phyloP scores from a whole-genome alignment of 1,140 invertebrate species.

The Dinothrombium tinctorium region DNA sequence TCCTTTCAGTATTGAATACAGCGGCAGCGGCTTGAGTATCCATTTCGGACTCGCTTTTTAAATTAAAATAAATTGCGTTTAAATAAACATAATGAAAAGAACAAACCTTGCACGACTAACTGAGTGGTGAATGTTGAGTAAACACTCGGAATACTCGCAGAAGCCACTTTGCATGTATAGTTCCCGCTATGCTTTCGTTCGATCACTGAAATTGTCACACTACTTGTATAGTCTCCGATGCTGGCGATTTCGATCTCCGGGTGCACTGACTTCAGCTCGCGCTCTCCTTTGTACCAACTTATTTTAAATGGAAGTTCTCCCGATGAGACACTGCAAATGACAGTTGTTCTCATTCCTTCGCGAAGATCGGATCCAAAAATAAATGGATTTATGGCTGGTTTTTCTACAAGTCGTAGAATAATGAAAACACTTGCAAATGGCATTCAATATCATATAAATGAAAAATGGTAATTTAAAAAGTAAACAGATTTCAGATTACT shows the following conservation, averaged over 20 bases:
- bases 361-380: slow-evolving; percentile 38
- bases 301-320: slow-evolving; percentile 16
- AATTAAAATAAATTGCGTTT: neutral
- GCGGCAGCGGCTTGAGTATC: slow-evolving; percentile 11
- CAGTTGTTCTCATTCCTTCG: slow-evolving; percentile 19
- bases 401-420: slow-evolving; percentile 8
- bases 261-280: slow-evolving; percentile 8
- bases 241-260: slow-evolving; percentile 9
- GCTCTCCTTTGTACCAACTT: slow-evolving; percentile 14
- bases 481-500: neutral
- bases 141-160: slow-evolving; percentile 44
- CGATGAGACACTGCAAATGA: slow-evolving; percentile 22
- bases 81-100: neutral
- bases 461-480: neutral
- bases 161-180: slow-evolving; percentile 66
- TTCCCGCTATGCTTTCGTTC: slow-evolving; percentile 41
- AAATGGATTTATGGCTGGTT: slow-evolving; percentile 21
- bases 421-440: neutral
- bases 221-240: slow-evolving; percentile 13
- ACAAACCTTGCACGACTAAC: slow-evolving; percentile 51
- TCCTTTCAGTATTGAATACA: slow-evolving; percentile 8
- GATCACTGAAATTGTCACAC: slow-evolving; percentile 10
- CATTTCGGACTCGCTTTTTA: slow-evolving; percentile 14
- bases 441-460: neutral
- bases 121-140: slow-evolving; percentile 48